Percentiles rank a stretch among this genome's conserved stretches.
Evolutionary conservation across 2,888 invertebrate genomes (phyloP).

Genomic region (Miltochrista miniata): DNA sequence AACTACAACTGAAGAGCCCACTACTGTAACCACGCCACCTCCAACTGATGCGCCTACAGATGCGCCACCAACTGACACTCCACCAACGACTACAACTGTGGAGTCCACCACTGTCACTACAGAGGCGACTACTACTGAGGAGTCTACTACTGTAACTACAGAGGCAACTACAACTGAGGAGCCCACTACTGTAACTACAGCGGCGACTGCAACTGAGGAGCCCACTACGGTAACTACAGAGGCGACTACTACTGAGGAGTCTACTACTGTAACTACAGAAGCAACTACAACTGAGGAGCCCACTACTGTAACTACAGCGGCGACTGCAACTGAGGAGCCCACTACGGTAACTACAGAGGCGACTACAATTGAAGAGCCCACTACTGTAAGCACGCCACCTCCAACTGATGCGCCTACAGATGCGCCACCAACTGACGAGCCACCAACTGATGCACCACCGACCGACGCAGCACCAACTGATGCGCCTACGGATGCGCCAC

Average conservation of each 20-base stretch:
- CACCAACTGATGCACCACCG: background rate
- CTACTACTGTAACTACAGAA: background rate
- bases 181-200: background rate
- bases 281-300: background rate
- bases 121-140: too few relatives aligned
- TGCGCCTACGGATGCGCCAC: too few relatives aligned
- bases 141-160: too few relatives aligned
- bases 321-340: background rate
- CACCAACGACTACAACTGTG: too few relatives aligned
- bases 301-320: background rate
- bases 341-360: background rate
- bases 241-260: background rate
- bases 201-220: background rate
- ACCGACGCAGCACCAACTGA: too few relatives aligned
- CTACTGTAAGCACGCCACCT: background rate
- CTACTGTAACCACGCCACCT: background rate
- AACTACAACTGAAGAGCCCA: background rate
- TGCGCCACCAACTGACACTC: too few relatives aligned
- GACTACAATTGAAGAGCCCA: background rate
- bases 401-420: background rate
- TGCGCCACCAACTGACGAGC: background rate
- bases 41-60: too few relatives aligned
- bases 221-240: background rate
- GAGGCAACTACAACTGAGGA: too few relatives aligned
- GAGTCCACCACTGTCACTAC: too few relatives aligned